These are phyloP conservation scores for Crotalus viridis DNA, from an alignment of 2,113 vertebrate species.

Conservation along the genomic window DNA sequence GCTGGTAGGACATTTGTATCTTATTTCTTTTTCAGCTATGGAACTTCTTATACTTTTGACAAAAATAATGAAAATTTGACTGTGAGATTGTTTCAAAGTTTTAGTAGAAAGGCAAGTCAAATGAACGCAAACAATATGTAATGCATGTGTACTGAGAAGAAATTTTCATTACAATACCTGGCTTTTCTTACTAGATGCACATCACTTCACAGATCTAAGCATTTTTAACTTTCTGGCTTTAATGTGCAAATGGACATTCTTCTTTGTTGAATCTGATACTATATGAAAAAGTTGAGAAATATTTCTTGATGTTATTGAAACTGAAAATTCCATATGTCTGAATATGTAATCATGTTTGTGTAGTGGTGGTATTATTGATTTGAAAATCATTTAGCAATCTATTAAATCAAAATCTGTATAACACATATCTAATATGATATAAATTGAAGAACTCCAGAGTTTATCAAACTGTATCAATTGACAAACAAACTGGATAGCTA, in stretches of 20 bases:
- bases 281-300: not conserved
- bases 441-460: not conserved
- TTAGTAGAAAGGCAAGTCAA: not conserved
- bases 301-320: not conserved
- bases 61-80: not conserved
- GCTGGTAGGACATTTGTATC: not conserved
- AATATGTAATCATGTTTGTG: not conserved
- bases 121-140: not conserved
- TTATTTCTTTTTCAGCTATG: conserved; percentile 20
- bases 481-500: not conserved
- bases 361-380: not conserved
- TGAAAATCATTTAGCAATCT: not conserved
- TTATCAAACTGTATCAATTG: not conserved
- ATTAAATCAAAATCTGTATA: not conserved
- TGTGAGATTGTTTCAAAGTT: conserved; percentile 10
- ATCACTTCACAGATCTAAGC: not conserved
- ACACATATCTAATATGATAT: not conserved
- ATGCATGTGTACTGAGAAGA: not conserved
- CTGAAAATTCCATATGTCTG: not conserved
- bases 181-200: not conserved
- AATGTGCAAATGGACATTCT: not conserved
- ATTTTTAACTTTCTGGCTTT: conserved; percentile 21
- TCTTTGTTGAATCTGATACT: not conserved
- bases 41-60: conserved; percentile 5
- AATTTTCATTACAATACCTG: not conserved